These are phyloP conservation scores for Oncorhynchus kisutch DNA, from an alignment of 2,113 vertebrate species.

Conservation along the genomic window DNA sequence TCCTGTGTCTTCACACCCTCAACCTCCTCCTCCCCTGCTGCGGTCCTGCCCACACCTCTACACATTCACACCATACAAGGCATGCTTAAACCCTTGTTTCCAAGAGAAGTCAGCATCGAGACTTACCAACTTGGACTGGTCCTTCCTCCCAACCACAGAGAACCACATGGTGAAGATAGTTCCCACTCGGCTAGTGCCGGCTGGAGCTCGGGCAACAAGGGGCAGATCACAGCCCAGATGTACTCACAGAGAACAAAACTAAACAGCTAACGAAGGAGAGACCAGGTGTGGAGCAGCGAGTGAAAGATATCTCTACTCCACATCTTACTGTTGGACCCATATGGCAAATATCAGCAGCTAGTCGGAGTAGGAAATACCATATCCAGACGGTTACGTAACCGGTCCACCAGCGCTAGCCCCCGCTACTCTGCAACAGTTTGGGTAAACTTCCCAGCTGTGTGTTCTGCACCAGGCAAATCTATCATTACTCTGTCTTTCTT, in stretches of 20 bases:
- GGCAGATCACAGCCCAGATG: neutral
- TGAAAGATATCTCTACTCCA: neutral
- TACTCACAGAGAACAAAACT: conserved; percentile 9
- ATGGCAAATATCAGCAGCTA: conserved; percentile 17
- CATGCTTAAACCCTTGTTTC: no score
- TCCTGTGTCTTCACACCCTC: neutral
- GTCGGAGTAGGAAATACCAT: conserved; percentile 34
- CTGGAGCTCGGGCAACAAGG: neutral
- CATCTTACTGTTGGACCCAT: conserved; percentile 35
- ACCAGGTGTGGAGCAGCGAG: neutral
- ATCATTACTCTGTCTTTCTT: conserved; percentile 28
- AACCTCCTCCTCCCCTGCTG: neutral
- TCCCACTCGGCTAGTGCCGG: conserved; percentile 21
- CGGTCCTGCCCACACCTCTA: neutral
- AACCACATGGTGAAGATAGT: conserved; percentile 86
- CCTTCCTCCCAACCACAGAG: conserved; percentile 90
- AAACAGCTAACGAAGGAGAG: conserved; percentile 41
- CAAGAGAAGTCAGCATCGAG: neutral
- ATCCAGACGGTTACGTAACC: conserved; percentile 39
- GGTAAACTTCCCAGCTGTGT: conserved; percentile 46
- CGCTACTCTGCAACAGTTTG: conserved; percentile 24
- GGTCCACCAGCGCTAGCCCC: conserved; percentile 4
- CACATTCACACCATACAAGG: neutral
- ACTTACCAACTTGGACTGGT: conserved; percentile 77
- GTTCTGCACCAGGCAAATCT: conserved; percentile 21